A percentile compares a stretch with the other conserved stretches of the same genome.
These are phyloP conservation scores for Yponomeuta sedellus DNA, from an alignment of 2,888 invertebrate species.

Conservation along the genomic window DNA sequence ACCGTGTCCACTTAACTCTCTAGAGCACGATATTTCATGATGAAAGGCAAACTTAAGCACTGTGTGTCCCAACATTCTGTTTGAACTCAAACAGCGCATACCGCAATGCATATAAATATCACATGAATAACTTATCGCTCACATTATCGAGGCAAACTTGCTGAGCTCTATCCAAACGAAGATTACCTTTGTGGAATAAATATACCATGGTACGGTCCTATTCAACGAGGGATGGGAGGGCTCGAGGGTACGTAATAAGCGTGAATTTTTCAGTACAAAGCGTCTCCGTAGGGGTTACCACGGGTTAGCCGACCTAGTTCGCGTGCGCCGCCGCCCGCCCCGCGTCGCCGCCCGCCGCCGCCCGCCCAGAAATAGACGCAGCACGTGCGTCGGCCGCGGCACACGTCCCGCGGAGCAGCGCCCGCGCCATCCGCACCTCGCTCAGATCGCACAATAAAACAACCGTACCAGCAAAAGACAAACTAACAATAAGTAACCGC, in stretches of 20 bases:
- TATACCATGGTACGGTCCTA: not conserved
- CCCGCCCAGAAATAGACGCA: constrained; percentile 71
- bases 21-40: not conserved
- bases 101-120: not conserved
- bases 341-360: constrained; percentile 32
- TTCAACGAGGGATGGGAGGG: not conserved
- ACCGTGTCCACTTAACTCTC: not conserved
- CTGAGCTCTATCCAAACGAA: not conserved
- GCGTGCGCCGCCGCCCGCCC: constrained; percentile 50
- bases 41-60: not conserved
- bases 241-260: not conserved
- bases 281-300: constrained; percentile 2
- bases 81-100: not conserved
- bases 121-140: not conserved
- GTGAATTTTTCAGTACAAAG: constrained; percentile 15
- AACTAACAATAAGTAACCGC: constrained; percentile 31
- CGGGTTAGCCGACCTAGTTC: constrained; percentile 52
- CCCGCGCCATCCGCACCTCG: not conserved
- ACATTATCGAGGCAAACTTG: not conserved
- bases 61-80: not conserved
- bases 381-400: constrained; percentile 69
- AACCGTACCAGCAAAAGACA: not conserved
- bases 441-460: not conserved
- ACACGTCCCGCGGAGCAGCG: constrained; percentile 40
- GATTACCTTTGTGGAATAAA: not conserved